Evolutionary conservation across 2,113 vertebrate genomes (phyloP).

Genomic region (Ciconia boyciana): DNA sequence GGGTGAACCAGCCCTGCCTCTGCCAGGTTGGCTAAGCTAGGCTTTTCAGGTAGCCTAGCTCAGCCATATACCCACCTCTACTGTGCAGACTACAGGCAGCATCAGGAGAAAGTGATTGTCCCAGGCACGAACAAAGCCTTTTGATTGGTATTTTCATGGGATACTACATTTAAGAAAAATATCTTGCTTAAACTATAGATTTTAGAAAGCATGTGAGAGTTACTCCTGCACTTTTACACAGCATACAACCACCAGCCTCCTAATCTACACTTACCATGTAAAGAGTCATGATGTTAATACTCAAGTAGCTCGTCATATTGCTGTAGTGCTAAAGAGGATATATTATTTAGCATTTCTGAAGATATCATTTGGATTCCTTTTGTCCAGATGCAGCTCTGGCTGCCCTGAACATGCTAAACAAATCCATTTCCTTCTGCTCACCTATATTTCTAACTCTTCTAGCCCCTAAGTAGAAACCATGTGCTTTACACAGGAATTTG

Average conservation of each 20-base stretch:
- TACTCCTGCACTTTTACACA: neutral
- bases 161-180: neutral
- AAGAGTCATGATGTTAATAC: neutral
- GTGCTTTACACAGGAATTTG: neutral
- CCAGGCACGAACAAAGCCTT: neutral
- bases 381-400: neutral
- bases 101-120: neutral
- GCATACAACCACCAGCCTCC: neutral
- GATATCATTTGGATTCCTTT: neutral
- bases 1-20: neutral
- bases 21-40: neutral
- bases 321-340: neutral
- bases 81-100: neutral
- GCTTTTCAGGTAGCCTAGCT: neutral
- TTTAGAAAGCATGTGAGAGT: neutral
- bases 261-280: neutral
- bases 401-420: neutral
- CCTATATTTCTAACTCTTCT: neutral
- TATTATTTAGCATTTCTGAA: neutral
- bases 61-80: neutral
- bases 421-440: neutral
- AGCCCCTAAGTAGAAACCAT: neutral
- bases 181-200: neutral
- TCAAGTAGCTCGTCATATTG: neutral
- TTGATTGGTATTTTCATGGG: neutral